Conservation (phyloP, 1,140 invertebrate species). For the Bicyclus anynana region DNA sequence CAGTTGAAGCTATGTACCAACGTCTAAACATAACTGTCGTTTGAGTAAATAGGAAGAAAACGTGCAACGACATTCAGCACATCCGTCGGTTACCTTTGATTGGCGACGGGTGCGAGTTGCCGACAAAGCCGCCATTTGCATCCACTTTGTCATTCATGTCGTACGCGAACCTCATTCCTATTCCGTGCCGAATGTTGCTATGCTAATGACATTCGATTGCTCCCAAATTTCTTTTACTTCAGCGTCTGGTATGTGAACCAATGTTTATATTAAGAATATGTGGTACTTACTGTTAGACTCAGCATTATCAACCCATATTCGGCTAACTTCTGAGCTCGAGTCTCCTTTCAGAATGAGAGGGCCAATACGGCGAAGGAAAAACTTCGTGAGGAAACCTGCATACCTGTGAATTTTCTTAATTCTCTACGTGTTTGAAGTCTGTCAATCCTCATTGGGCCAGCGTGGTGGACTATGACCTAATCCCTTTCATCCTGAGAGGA, state of each 20-base stretch:
- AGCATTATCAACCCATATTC: too few relatives aligned
- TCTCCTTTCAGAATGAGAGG: too few relatives aligned
- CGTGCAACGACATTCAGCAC: constrained; percentile 27
- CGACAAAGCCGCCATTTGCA: constrained; percentile 59
- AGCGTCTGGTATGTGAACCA: background rate
- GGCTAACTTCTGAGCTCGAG: too few relatives aligned
- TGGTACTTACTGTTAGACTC: too few relatives aligned
- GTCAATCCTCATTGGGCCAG: too few relatives aligned
- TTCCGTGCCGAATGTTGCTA: constrained; percentile 52
- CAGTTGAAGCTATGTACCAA: too few relatives aligned
- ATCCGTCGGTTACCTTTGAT: constrained; percentile 43
- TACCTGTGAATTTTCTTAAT: too few relatives aligned
- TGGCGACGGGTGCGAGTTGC: constrained; percentile 38
- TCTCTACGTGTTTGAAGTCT: too few relatives aligned
- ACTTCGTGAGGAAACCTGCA: too few relatives aligned
- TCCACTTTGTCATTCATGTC: constrained; percentile 69
- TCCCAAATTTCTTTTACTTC: constrained; percentile 47
- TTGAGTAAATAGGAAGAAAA: constrained; percentile 26
- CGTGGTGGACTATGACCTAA: too few relatives aligned
- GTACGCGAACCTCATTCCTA: constrained; percentile 55
- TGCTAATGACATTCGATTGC: constrained; percentile 52
- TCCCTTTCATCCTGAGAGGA: too few relatives aligned
- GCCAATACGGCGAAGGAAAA: too few relatives aligned
- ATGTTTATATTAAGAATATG: background rate
- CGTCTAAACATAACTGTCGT: background rate